These are phyloP conservation scores for Aphodius sticticus DNA, from an alignment of 2,888 invertebrate genomes.

Conservation along the genomic window DNA sequence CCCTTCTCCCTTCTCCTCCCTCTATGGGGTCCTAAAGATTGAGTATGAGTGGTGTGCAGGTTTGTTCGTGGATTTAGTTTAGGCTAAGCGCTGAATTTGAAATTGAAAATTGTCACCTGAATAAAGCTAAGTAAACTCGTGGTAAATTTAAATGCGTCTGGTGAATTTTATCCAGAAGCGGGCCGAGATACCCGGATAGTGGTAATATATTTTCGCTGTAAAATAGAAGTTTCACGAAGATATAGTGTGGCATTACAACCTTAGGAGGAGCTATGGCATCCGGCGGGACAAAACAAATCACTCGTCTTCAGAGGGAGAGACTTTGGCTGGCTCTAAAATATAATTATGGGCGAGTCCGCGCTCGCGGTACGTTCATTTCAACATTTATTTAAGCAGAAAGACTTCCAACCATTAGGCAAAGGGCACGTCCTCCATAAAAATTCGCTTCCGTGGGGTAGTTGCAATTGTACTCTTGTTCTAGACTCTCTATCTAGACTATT, in stretches of 20 bases:
- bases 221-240: conserved; percentile 23
- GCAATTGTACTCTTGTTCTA: background rate
- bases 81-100: background rate
- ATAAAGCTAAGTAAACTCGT: background rate
- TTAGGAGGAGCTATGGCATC: conserved; percentile 18
- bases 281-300: conserved; percentile 25
- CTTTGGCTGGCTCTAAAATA: conserved; percentile 14
- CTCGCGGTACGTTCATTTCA: background rate
- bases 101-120: background rate
- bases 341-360: conserved; percentile 16
- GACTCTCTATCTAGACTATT: conserved; percentile 6
- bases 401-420: conserved; percentile 13
- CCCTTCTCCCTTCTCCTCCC: too few species aligned
- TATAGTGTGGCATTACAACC: conserved; percentile 21
- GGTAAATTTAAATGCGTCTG: conserved; percentile 9
- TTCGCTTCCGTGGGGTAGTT: background rate
- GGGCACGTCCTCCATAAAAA: background rate
- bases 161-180: conserved; percentile 12
- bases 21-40: too few species aligned
- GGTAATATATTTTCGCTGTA: conserved; percentile 21
- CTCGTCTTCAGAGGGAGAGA: conserved; percentile 10
- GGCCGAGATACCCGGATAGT: conserved; percentile 9
- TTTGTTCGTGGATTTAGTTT: background rate
- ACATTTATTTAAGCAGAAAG: conserved; percentile 6
- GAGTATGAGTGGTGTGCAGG: background rate